Conservation (phyloP, 2,888 invertebrate genomes). For the Scelioninae gen. 1 region DNA sequence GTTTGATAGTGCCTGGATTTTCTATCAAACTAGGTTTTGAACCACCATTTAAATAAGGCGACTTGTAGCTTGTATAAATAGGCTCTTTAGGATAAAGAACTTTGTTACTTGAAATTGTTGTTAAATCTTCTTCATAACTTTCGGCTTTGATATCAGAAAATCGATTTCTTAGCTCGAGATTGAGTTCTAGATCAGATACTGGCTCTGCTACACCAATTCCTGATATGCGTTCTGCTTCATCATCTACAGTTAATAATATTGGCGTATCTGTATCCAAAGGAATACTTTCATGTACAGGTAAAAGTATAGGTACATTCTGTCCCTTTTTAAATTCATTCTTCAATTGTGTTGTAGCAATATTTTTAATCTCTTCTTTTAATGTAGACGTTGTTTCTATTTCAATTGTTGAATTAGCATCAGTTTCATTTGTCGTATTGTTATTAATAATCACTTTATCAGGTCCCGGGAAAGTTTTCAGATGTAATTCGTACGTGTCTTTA, state of each 20-base stretch:
- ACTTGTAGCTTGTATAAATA: too few relatives aligned
- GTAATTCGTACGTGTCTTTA: constrained; percentile 78
- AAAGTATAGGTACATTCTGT: too few relatives aligned
- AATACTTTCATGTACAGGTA: constrained; percentile 1
- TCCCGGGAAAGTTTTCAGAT: constrained; percentile 76
- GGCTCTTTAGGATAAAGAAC: too few relatives aligned
- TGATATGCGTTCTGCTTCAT: constrained; percentile 69
- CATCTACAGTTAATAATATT: constrained; percentile 42
- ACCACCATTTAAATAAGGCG: constrained; percentile 79
- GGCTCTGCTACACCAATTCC: constrained; percentile 83
- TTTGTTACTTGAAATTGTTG: too few relatives aligned
- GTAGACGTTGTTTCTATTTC: background rate
- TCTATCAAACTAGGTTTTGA: constrained; percentile 79
- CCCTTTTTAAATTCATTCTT: too few relatives aligned
- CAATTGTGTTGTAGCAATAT: constrained; percentile 1
- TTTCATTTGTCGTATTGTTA: background rate
- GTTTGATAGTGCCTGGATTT: constrained; percentile 80
- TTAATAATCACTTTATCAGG: constrained; percentile 23
- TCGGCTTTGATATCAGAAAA: constrained; percentile 75
- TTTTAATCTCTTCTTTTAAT: constrained; percentile 13
- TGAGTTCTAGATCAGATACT: constrained; percentile 79
- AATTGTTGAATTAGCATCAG: background rate
- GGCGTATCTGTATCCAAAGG: constrained; percentile 48
- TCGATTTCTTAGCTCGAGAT: constrained; percentile 78
- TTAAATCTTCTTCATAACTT: constrained; percentile 59